Conservation (phyloP, 2,888 invertebrate species). For the Aquatica leii region DNA sequence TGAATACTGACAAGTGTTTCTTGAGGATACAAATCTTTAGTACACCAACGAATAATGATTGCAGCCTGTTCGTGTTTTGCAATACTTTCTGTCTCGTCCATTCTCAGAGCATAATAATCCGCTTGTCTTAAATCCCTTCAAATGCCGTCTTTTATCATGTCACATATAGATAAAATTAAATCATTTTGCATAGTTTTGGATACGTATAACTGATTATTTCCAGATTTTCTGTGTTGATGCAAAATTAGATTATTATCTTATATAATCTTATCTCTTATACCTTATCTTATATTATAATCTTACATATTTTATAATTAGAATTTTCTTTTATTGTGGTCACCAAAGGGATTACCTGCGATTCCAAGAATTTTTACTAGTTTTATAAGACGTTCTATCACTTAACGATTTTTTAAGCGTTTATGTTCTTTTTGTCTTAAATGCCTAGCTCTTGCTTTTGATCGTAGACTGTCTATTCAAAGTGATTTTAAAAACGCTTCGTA, state of each 20-base stretch:
- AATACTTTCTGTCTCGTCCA: neutral
- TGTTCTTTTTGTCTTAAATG: neutral
- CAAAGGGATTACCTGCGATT: neutral
- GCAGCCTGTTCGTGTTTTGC: conserved; percentile 1
- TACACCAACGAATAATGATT: conserved; percentile 4
- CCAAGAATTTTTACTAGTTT: neutral
- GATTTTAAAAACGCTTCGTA: neutral
- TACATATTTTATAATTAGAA: neutral
- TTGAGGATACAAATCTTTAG: neutral
- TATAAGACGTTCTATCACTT: neutral
- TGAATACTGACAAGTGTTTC: too few relatives aligned
- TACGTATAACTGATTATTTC: neutral
- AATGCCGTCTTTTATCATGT: too few relatives aligned
- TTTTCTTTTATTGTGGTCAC: neutral
- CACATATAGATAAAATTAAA: neutral
- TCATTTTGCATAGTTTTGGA: neutral
- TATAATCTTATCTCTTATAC: too few relatives aligned
- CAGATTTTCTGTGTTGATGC: neutral
- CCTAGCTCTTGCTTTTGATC: neutral
- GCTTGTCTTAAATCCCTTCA: neutral
- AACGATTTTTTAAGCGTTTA: neutral
- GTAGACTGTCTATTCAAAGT: neutral
- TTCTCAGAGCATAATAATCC: neutral
- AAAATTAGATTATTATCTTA: neutral
- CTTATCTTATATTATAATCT: too few relatives aligned